phyloP scores from a whole-genome alignment of 2,888 invertebrate genomes.

The Didymodactylos carnosus region DNA sequence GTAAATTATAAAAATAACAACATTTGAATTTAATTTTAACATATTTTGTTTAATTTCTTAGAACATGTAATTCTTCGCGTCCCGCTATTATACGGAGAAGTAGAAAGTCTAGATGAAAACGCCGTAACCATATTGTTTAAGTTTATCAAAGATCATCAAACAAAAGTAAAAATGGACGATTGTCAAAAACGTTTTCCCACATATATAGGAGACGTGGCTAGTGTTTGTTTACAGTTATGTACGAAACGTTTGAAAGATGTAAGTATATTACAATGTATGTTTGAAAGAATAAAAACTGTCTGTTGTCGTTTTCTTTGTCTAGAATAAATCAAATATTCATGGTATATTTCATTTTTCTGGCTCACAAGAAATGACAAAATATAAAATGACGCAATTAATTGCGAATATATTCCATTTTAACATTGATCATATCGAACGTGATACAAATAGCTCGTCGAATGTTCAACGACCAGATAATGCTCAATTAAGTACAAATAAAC shows the following conservation, averaged over 20 bases:
- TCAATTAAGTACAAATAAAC: slow-evolving; percentile 22
- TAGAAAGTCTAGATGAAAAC: slow-evolving; percentile 36
- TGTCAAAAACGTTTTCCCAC: slow-evolving; percentile 34
- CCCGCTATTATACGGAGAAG: slow-evolving; percentile 37
- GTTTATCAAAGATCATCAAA: slow-evolving; percentile 19
- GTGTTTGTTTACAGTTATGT: slow-evolving; percentile 28
- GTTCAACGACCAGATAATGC: slow-evolving; percentile 33
- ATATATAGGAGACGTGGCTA: slow-evolving; percentile 35
- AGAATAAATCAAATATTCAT: slow-evolving; percentile 21
- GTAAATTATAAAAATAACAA: slow-evolving; percentile 20
- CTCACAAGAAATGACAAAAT: slow-evolving; percentile 38
- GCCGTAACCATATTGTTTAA: slow-evolving; percentile 35
- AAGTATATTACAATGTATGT: not conserved
- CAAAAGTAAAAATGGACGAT: not conserved
- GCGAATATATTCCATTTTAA: slow-evolving; percentile 32
- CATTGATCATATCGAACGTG: slow-evolving; percentile 28
- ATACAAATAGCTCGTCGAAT: not conserved
- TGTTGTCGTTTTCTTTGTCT: slow-evolving; percentile 12
- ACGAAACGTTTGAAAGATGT: slow-evolving; percentile 24
- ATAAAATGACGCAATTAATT: slow-evolving; percentile 37
- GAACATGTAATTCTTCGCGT: slow-evolving; percentile 37
- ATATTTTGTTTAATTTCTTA: slow-evolving; percentile 19
- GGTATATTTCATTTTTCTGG: slow-evolving; percentile 40
- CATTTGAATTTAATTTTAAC: not conserved
- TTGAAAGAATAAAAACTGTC: not conserved